phyloP scores from a whole-genome alignment of 1,140 invertebrate species.

The Temnothorax longispinosus region DNA sequence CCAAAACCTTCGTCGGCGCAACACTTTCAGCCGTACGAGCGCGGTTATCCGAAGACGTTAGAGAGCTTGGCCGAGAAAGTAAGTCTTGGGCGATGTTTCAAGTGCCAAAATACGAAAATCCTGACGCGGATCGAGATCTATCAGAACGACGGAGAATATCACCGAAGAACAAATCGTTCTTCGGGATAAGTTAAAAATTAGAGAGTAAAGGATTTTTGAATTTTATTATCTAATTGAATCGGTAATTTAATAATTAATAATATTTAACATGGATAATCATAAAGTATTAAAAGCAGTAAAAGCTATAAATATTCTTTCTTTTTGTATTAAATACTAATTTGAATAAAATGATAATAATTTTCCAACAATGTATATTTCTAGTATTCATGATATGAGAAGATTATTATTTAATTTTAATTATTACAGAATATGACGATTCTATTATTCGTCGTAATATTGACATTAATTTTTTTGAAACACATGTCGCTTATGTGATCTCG shows the following conservation, averaged over 20 bases:
- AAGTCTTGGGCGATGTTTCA: slow-evolving; percentile 66
- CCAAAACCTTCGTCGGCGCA: slow-evolving; percentile 91
- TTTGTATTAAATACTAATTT: background rate
- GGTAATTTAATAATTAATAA: background rate
- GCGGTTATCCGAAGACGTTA: slow-evolving; percentile 95
- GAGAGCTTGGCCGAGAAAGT: slow-evolving; percentile 95
- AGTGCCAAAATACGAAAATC: slow-evolving; percentile 26
- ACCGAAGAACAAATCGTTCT: background rate
- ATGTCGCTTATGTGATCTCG: slow-evolving; percentile 59
- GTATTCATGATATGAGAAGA: background rate
- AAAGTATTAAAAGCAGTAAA: background rate
- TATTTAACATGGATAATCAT: too few relatives aligned
- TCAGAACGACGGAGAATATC: background rate
- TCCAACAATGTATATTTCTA: background rate
- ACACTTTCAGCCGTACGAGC: slow-evolving; percentile 92
- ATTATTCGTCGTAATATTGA: background rate
- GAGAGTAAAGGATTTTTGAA: background rate
- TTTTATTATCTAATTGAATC: background rate
- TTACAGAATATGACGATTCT: background rate
- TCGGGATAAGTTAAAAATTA: background rate
- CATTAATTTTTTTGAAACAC: background rate
- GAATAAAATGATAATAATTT: background rate
- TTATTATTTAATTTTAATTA: background rate
- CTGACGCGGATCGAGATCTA: slow-evolving; percentile 63
- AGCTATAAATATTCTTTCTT: background rate